These are phyloP conservation scores for Acromyrmex charruanus DNA, from an alignment of 1,140 invertebrate genomes.

Conservation along the genomic window DNA sequence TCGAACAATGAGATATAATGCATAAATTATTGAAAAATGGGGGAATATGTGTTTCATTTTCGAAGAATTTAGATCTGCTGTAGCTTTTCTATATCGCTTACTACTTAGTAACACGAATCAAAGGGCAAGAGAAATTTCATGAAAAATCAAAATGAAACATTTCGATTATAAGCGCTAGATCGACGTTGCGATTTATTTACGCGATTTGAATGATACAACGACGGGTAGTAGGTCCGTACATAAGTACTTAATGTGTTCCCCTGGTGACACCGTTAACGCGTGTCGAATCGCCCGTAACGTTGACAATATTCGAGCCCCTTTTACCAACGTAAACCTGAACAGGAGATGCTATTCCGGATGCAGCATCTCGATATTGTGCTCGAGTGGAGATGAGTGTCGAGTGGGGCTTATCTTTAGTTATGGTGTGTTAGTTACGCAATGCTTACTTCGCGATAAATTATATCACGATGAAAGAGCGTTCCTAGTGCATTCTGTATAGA, in stretches of 20 bases:
- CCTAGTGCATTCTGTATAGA: not conserved
- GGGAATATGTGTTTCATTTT: not conserved
- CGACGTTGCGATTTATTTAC: conserved; percentile 40
- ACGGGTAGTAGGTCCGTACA: not conserved
- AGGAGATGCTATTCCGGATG: conserved; percentile 69
- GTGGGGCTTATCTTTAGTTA: conserved; percentile 74
- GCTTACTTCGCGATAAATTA: conserved; percentile 77
- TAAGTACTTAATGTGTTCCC: conserved; percentile 68
- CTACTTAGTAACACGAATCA: not conserved
- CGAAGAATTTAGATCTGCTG: not conserved
- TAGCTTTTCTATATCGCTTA: not conserved
- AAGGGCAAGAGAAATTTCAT: conserved; percentile 6
- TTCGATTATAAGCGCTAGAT: conserved; percentile 31
- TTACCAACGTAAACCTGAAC: conserved; percentile 77
- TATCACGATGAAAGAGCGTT: conserved; percentile 40
- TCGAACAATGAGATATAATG: not conserved
- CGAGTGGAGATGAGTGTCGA: conserved; percentile 73
- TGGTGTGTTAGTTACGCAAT: conserved; percentile 75
- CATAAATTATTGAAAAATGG: not conserved
- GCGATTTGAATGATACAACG: conserved; percentile 35
- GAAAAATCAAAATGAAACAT: conserved; percentile 24
- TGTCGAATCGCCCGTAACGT: conserved; percentile 79
- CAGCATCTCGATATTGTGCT: conserved; percentile 74
- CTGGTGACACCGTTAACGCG: conserved; percentile 75
- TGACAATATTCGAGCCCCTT: conserved; percentile 79